Evolutionary conservation across 2,113 vertebrate species (phyloP), one percentile per base, ranked within the genome.

Genomic region (Hypanus sabinus): DNA sequence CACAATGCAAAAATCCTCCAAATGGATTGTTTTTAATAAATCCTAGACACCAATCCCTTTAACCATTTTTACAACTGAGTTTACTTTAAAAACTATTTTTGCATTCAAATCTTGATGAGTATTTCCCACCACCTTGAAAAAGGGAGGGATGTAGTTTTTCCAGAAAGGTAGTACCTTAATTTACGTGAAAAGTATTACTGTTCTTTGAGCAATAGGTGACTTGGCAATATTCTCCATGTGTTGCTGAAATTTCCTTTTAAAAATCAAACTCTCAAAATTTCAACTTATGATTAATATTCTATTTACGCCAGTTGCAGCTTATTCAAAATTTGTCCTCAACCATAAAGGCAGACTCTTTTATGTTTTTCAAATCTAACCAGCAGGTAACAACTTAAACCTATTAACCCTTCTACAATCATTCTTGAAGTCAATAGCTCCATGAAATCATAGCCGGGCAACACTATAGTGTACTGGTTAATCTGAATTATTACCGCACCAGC

Each of bases 381-480:
- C 57, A 90, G 60, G 57, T 65, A 65, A 4, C 18, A 90, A 90
- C 85, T 90, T 68, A n/a, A 65, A 90, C 5, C 12, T 88, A 7
- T 65, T 90, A 36, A 36, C 62, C 85, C n/a, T 90, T 65, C 60
- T 90, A 18, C 60, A 90, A 90, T 90, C 65, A 90, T 90, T 90
- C n/a, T 16, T 33, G 85, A 90, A 12, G 7, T 88, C 60, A 62
- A 65, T 87, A 65, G 14, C 27, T 88, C 85, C 57, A 55, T 88
- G 27, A 30, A 60, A 88, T n/a, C 57, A 65, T 1, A 62, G 4
- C 46, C 46, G 46, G 46, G 46, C 46, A 46, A 46, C 46, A 46
- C 46, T 3, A 3, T 46, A 46, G 46, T 46, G 46, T 46, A 46
- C 46, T 46, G 46, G 46, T 46, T 46, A 46, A 46, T 46, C 46